These are phyloP conservation scores for Bilobella aurantiaca DNA, from an alignment of 1,140 invertebrate genomes.

Conservation along the genomic window DNA sequence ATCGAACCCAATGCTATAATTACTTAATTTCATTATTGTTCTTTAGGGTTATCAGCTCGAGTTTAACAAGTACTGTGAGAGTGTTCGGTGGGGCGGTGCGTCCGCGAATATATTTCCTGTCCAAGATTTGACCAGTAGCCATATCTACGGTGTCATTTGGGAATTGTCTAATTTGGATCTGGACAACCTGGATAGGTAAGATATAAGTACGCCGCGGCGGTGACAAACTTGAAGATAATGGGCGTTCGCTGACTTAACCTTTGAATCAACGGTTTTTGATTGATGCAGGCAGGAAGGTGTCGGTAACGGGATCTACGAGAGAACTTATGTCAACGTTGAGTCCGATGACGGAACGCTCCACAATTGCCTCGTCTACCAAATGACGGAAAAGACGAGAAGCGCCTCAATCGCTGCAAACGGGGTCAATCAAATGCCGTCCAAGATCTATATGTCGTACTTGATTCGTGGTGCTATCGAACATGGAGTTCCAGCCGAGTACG, in stretches of 20 bases:
- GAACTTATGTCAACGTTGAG: slow-evolving; percentile 51
- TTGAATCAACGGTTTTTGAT: not conserved
- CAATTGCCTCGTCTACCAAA: slow-evolving; percentile 56
- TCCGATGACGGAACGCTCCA: slow-evolving; percentile 45
- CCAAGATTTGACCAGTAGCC: slow-evolving; percentile 39
- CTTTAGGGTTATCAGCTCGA: slow-evolving; percentile 57
- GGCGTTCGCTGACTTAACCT: not conserved
- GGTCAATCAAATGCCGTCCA: slow-evolving; percentile 53
- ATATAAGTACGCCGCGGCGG: no score
- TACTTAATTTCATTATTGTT: slow-evolving; percentile 12
- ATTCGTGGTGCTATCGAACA: slow-evolving; percentile 57
- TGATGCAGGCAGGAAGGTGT: slow-evolving; percentile 63
- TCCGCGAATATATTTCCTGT: slow-evolving; percentile 63
- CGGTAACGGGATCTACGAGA: slow-evolving; percentile 53
- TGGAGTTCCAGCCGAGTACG: slow-evolving; percentile 55
- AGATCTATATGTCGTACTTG: slow-evolving; percentile 54
- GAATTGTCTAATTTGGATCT: slow-evolving; percentile 54
- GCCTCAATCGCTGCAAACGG: slow-evolving; percentile 39
- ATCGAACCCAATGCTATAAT: no score
- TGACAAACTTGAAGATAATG: no score
- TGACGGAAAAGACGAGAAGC: slow-evolving; percentile 44
- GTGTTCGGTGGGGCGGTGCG: slow-evolving; percentile 59
- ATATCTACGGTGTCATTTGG: slow-evolving; percentile 72
- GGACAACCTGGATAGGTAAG: slow-evolving; percentile 54
- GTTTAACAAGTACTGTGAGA: slow-evolving; percentile 56